These are phyloP conservation scores for Cydia fagiglandana DNA, from an alignment of 1,140 invertebrate species.

Conservation along the genomic window DNA sequence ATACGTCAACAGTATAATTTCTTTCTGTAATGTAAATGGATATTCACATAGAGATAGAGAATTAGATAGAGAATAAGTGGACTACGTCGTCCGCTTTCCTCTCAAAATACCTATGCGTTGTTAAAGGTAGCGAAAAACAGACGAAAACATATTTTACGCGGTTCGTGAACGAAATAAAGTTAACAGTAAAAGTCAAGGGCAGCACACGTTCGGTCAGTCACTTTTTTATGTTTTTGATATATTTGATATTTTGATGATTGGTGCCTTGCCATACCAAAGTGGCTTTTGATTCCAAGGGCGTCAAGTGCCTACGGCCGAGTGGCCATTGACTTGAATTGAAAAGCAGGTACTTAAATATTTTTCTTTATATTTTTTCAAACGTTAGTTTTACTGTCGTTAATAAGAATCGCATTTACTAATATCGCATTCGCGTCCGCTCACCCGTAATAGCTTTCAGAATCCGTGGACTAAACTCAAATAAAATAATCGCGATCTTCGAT, in stretches of 20 bases:
- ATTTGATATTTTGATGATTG: neutral
- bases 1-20: too few species aligned
- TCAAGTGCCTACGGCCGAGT: neutral
- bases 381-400: neutral
- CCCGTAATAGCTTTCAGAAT: too few species aligned
- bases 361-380: neutral
- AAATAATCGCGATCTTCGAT: too few species aligned
- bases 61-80: too few species aligned
- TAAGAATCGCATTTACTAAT: too few species aligned
- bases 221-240: conserved; percentile 24
- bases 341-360: neutral
- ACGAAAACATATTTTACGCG: neutral
- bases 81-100: too few species aligned
- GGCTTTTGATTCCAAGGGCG: conserved; percentile 5
- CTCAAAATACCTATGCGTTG: neutral
- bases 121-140: neutral
- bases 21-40: too few species aligned
- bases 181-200: conserved; percentile 28
- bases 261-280: neutral
- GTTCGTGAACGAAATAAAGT: neutral
- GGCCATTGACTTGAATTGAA: neutral
- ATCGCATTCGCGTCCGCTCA: too few species aligned
- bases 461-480: too few species aligned
- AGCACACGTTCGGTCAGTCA: neutral
- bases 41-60: too few species aligned